Evolutionary conservation across 2,113 vertebrate species (phyloP).

Genomic region (Solea senegalensis): DNA sequence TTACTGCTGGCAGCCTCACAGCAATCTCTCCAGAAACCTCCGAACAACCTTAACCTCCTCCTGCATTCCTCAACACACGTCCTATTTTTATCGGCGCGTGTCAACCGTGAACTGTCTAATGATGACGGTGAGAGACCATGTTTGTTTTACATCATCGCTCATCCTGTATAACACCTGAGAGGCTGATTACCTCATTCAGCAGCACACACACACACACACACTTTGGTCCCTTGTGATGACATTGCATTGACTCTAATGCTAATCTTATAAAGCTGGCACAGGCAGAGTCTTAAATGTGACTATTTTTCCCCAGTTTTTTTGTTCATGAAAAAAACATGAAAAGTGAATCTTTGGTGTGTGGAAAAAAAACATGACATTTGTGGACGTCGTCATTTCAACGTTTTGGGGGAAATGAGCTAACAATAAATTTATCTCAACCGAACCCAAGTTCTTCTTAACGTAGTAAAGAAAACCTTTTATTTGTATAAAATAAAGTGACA

Average conservation of each 20-base stretch:
- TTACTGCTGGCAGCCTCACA: constrained; percentile 4
- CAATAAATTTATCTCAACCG: too few species aligned
- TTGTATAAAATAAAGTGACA: too few species aligned
- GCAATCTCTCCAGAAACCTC: not conserved
- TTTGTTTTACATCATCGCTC: constrained; percentile 30
- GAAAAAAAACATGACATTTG: too few species aligned
- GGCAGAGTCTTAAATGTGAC: too few species aligned
- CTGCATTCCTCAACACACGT: not conserved
- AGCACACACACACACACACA: constrained; percentile 6
- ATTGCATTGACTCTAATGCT: not conserved
- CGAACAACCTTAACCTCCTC: not conserved
- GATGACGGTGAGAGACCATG: constrained; percentile 11
- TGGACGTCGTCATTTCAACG: too few species aligned
- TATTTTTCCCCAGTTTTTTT: too few species aligned
- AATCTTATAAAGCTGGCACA: not conserved
- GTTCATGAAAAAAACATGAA: too few species aligned
- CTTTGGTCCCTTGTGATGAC: not conserved
- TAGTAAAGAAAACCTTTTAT: too few species aligned
- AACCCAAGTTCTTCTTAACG: too few species aligned
- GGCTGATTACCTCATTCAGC: constrained; percentile 25
- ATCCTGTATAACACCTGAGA: constrained; percentile 35
- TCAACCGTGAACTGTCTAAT: not conserved
- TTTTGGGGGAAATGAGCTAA: too few species aligned
- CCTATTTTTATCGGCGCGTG: not conserved
- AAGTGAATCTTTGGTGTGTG: too few species aligned